Conservation (phyloP, 2,797 vertebrate genomes). For the Enteromius radiatus region DNA sequence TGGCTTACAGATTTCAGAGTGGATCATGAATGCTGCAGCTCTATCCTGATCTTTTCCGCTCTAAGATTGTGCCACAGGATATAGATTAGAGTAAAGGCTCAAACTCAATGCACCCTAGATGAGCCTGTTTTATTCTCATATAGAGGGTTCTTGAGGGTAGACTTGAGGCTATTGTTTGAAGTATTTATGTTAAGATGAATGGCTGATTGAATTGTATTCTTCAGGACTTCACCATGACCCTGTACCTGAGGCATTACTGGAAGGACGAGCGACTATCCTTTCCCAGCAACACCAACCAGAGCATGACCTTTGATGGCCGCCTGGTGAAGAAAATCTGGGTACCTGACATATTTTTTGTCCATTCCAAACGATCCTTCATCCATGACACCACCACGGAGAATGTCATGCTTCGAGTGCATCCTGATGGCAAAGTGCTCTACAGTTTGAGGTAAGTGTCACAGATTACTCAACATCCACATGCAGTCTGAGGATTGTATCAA, state of each 20-base stretch:
- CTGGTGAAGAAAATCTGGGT: slow-evolving; percentile 96
- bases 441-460: slow-evolving; percentile 85
- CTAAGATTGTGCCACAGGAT: background rate
- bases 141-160: background rate
- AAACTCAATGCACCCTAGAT: background rate
- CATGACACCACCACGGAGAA: slow-evolving; percentile 94
- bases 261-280: slow-evolving; percentile 90
- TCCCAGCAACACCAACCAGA: slow-evolving; percentile 89
- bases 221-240: slow-evolving; percentile 94
- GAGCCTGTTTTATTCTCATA: background rate
- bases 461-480: background rate
- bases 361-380: slow-evolving; percentile 92
- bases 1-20: slow-evolving; percentile 3
- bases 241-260: slow-evolving; percentile 94
- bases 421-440: slow-evolving; percentile 91
- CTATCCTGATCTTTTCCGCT: background rate
- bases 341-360: slow-evolving; percentile 93
- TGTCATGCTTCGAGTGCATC: slow-evolving; percentile 90
- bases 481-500: too few species aligned
- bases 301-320: slow-evolving; percentile 92
- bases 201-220: background rate
- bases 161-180: background rate
- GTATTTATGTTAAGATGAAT: background rate
- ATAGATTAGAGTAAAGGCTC: background rate
- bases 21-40: background rate